Evolutionary conservation across 2,113 vertebrate species (phyloP), one percentile per base, ranked within the genome.

Genomic region (Chloropsis cyanopogon): DNA sequence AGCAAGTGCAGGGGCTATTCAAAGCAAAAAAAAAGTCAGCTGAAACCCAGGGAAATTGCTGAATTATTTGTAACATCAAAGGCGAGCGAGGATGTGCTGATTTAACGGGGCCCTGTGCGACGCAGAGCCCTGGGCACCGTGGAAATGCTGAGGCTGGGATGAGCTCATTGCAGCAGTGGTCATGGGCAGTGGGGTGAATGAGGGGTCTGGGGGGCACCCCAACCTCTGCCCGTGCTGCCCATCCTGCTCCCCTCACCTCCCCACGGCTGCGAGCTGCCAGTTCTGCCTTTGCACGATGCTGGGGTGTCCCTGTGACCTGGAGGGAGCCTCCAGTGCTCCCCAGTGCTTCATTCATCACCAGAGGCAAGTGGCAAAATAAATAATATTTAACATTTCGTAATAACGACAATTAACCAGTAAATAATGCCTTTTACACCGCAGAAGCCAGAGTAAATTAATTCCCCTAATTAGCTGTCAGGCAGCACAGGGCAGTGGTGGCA

Each of bases 321-420:
- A 28, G 56, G 49, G 35, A 47, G 15, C 80, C 25, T 70, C 22
- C 42, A 56, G 56, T 3, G 42, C 35, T 83, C 73, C 50, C 60
- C 14, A 1, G 1, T 7, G 78, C 88, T 89, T 95, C 84, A 94
- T 95, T 90, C 69, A 97, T 98, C 97, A 96, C 88, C 14, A 6
- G 78, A 94, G 91, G 88, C 61, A 22, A 94, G 95, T 54, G 42
- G 92, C 87, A 88, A 97, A 97, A 97, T 97, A 98, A 98, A 97
- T 97, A 97, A 97, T 97, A 97, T 97, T 98, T 98, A 98, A 97
- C 96, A 66, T 97, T 97, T 97, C 4, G 17, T 98, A 98, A 98
- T 98, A 97, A 93, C 37, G 52, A 97, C 97, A 96, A 98, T 98
- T 98, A 98, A 97, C 96, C 82, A 68, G 97, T 97, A 98, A 98